These are phyloP conservation scores for Uloborus diversus DNA, from an alignment of 1,140 invertebrate genomes.

Conservation along the genomic window DNA sequence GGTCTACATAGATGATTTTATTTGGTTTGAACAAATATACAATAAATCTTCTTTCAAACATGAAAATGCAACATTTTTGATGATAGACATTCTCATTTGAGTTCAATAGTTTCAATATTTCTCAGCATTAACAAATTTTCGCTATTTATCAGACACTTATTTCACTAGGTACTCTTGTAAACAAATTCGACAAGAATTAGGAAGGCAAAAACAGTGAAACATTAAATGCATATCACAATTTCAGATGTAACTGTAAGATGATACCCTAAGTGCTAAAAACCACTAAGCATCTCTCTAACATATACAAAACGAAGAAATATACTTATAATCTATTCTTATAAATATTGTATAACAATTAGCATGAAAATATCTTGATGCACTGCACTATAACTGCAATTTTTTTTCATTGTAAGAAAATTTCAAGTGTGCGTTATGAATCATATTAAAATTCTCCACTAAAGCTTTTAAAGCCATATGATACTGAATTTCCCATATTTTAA, in stretches of 20 bases:
- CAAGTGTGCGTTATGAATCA: conserved; percentile 4
- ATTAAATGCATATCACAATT: conserved; percentile 12
- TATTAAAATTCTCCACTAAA: conserved; percentile 39
- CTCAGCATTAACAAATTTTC: conserved; percentile 9
- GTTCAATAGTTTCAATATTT: background rate
- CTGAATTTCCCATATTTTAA: background rate
- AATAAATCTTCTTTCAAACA: conserved; percentile 22
- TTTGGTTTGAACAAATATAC: conserved; percentile 26
- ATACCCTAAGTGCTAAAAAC: background rate
- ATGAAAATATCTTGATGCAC: background rate
- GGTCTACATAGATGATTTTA: background rate
- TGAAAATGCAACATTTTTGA: conserved; percentile 33
- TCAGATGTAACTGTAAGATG: background rate
- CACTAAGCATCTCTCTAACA: background rate
- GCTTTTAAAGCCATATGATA: background rate
- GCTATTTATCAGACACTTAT: background rate
- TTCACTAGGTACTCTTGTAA: background rate
- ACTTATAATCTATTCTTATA: background rate
- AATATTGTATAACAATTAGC: background rate
- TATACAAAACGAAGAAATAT: conserved; percentile 1
- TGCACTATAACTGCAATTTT: conserved; percentile 4
- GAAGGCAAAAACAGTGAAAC: conserved; percentile 17
- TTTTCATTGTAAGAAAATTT: background rate
- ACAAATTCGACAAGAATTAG: conserved; percentile 10
- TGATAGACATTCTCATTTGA: background rate